Conservation (phyloP, 2,113 vertebrate species). For the Microcebus tavaratra region DNA sequence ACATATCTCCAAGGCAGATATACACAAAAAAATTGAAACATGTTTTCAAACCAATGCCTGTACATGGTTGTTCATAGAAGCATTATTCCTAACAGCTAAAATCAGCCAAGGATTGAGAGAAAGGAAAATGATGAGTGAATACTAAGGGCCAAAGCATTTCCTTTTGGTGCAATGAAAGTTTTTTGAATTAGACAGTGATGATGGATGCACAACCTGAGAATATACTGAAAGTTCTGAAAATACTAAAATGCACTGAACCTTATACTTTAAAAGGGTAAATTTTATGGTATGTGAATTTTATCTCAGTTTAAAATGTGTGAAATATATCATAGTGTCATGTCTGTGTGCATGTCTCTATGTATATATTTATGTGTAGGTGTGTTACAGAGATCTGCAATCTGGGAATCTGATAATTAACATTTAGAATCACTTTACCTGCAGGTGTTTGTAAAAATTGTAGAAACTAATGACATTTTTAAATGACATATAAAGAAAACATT, state of each 20-base stretch:
- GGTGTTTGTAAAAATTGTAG: not conserved
- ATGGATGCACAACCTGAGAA: not conserved
- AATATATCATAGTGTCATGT: not conserved
- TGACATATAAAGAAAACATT: not conserved
- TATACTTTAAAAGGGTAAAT: not conserved
- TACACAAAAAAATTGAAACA: not conserved
- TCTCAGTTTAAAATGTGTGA: not conserved
- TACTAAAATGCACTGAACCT: not conserved
- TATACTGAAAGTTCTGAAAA: not conserved
- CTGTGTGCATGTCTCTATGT: too few species aligned
- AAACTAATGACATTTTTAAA: not conserved
- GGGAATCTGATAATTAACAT: not conserved
- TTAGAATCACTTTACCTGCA: not conserved
- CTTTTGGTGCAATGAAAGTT: not conserved
- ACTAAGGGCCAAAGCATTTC: not conserved
- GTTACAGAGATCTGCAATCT: not conserved
- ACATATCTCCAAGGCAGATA: not conserved
- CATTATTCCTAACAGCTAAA: not conserved
- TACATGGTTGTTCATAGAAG: not conserved
- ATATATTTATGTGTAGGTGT: not conserved
- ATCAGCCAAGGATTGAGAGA: not conserved
- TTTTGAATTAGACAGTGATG: not conserved
- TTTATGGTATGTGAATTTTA: not conserved
- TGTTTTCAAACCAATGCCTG: not conserved
- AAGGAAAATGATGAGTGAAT: not conserved